Evolutionary conservation across 2,888 invertebrate genomes (phyloP).

Genomic region (Invenusta paracnida): DNA sequence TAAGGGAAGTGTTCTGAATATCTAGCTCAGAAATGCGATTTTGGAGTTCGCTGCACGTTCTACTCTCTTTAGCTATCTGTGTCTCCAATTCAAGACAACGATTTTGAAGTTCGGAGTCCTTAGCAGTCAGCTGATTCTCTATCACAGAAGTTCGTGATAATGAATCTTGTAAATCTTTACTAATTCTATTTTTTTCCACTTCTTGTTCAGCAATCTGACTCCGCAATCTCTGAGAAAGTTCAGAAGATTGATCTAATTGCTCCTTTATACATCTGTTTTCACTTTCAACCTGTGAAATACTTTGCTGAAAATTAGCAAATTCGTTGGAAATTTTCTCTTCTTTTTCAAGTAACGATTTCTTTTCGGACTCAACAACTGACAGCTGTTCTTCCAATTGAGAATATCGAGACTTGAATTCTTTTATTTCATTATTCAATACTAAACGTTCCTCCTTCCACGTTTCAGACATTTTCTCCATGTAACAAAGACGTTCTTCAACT

Average conservation of each 20-base stretch:
- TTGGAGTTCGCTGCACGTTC: neutral
- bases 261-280: neutral
- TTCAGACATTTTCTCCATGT: neutral
- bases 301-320: neutral
- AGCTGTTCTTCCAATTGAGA: neutral
- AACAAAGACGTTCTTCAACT: neutral
- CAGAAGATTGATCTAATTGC: neutral
- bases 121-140: neutral
- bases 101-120: neutral
- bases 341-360: neutral
- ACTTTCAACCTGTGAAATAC: neutral
- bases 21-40: neutral
- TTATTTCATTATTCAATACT: neutral
- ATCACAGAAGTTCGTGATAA: neutral
- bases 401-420: neutral
- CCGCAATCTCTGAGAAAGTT: neutral
- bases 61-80: neutral
- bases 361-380: neutral
- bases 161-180: neutral
- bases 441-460: neutral
- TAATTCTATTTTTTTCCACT: neutral
- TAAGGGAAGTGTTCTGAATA: neutral
- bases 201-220: neutral
- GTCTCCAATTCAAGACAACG: neutral
- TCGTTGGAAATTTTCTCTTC: neutral